Evolutionary conservation across 2,888 invertebrate genomes (phyloP), one percentile per base, ranked within the genome.

Genomic region (Tinea semifulvella): DNA sequence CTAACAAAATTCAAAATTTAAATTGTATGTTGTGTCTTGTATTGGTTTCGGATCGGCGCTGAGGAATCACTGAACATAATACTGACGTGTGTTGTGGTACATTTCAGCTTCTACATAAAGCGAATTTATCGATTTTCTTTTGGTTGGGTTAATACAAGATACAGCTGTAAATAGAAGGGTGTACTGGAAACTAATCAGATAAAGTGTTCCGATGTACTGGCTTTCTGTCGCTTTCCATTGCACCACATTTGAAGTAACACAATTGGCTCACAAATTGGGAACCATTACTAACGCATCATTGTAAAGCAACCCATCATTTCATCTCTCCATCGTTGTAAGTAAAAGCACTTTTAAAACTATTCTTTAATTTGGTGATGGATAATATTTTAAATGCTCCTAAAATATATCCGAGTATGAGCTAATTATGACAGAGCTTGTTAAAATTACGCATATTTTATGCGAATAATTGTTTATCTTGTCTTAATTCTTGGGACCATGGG

Each of bases 121-220:
- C 70, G 76, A 73, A 72, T 68, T 62, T 73, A 69, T 74, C 65
- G 74, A 76, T 79, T 76, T 74, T 77, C 77, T 79, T 79, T 79
- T 69, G 77, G 77, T 80, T 80, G 77, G 79, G 79, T 79, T 79
- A 79, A 80, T 80, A 79, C 80, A 80, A 80, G 80, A 80, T 80
- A 80, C 80, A 80, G 75, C 77, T 79, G 74, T 75, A 65, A 61
- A 68, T 66, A 68, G 65, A 27, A 68, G 65, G 74, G 79, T 80
- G 79, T 76, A 75, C 63, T 77, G 79, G 79, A 79, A 80, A 77
- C 71, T 76, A 74, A 75, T 76, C 69, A 71, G 73, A 73, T 54
- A 52, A 61, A 66, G 68, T 63, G 66, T 63, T 55, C 58, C 58
- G 63, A 60, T 63, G 61, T 64, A 64, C 61, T 57, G 71, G 73